Evolutionary conservation across 1,140 invertebrate species (phyloP).

Genomic region (Hylaeus volcanicus): DNA sequence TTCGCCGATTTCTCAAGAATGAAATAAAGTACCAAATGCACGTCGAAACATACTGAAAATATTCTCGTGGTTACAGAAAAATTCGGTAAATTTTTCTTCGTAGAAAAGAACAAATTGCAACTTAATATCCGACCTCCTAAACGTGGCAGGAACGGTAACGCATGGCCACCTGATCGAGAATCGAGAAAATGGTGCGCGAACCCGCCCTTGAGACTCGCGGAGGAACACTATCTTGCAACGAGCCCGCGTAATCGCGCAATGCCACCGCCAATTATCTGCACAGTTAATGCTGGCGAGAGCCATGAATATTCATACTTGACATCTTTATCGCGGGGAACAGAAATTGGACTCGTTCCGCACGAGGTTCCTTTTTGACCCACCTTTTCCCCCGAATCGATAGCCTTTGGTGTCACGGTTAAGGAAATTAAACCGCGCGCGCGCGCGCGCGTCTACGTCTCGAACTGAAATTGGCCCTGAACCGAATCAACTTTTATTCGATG

Average conservation of each 20-base stretch:
- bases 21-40: too few species aligned
- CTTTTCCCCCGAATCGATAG: slow-evolving; percentile 23
- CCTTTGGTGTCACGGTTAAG: slow-evolving; percentile 10
- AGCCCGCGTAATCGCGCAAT: slow-evolving; percentile 41
- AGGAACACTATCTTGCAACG: slow-evolving; percentile 11
- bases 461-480: too few species aligned
- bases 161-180: not conserved
- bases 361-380: slow-evolving; percentile 23
- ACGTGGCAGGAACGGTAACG: slow-evolving; percentile 5
- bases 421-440: slow-evolving; percentile 1
- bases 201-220: slow-evolving; percentile 13
- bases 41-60: too few species aligned
- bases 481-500: too few species aligned
- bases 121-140: too few species aligned
- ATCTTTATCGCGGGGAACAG: slow-evolving; percentile 18
- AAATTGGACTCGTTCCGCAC: slow-evolving; percentile 19
- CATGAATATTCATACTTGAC: slow-evolving; percentile 50
- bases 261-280: slow-evolving; percentile 36
- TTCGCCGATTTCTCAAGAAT: too few species aligned
- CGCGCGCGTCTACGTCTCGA: too few species aligned
- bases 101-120: too few species aligned
- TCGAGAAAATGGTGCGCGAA: slow-evolving; percentile 17
- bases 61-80: too few species aligned
- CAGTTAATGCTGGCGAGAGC: slow-evolving; percentile 34
- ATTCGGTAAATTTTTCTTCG: too few species aligned